Conservation (phyloP, 1,140 invertebrate species). For the Chrysopa pallens region DNA sequence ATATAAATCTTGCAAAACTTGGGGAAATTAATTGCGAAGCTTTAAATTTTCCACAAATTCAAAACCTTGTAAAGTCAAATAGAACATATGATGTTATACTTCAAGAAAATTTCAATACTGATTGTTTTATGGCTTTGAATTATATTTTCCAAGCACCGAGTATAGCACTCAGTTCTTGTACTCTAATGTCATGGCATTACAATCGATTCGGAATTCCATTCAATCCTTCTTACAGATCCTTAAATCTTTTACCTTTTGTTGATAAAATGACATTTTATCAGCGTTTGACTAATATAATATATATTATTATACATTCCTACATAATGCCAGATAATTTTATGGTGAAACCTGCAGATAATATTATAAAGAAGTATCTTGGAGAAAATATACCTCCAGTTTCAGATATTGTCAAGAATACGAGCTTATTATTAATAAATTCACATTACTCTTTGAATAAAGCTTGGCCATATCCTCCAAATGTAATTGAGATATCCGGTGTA, state of each 20-base stretch:
- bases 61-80: conserved; percentile 26
- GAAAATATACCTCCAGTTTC: conserved; percentile 4
- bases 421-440: conserved; percentile 10
- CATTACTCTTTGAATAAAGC: conserved; percentile 8
- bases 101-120: conserved; percentile 44
- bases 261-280: conserved; percentile 29
- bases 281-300: conserved; percentile 18
- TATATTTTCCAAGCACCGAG: conserved; percentile 40
- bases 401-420: conserved; percentile 10
- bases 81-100: conserved; percentile 39
- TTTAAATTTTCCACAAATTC: conserved; percentile 25
- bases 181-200: conserved; percentile 35
- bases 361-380: not conserved
- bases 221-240: conserved; percentile 32
- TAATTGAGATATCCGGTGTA: conserved; percentile 5
- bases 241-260: conserved; percentile 28
- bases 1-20: not conserved
- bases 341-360: not conserved
- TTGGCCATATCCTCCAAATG: conserved; percentile 6
- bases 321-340: too few relatives aligned
- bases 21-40: conserved; percentile 22
- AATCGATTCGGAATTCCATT: conserved; percentile 30
- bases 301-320: not conserved
- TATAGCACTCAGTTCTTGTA: conserved; percentile 31
- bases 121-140: conserved; percentile 41